phyloP scores from a whole-genome alignment of 2,797 vertebrate species.

The Eupleurogrammus muticus region DNA sequence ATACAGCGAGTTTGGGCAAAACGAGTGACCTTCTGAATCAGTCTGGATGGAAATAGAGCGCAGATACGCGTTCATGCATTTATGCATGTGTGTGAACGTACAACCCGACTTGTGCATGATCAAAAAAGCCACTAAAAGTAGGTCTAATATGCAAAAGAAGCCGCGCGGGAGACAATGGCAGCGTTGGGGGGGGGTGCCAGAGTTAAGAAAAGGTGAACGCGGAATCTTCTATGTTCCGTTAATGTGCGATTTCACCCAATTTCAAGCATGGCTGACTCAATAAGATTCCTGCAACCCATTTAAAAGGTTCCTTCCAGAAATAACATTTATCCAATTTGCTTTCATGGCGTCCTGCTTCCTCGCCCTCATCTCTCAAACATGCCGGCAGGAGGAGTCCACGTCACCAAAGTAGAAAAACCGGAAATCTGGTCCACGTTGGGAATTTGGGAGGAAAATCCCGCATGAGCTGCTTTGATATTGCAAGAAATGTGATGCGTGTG shows the following conservation, averaged over 20 bases:
- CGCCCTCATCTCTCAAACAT: conserved; percentile 63
- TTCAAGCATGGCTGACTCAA: conserved; percentile 83
- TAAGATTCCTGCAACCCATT: conserved; percentile 80
- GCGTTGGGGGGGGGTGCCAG: neutral
- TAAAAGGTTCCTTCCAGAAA: conserved; percentile 82
- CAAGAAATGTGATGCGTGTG: conserved; percentile 44
- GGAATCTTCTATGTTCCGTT: conserved; percentile 73
- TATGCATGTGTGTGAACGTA: conserved; percentile 13
- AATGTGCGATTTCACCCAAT: conserved; percentile 84
- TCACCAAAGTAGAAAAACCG: conserved; percentile 38
- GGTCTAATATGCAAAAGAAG: conserved; percentile 14
- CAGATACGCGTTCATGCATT: neutral
- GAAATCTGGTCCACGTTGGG: conserved; percentile 49
- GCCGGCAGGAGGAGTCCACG: conserved; percentile 54
- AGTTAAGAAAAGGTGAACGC: conserved; percentile 69
- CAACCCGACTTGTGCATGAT: conserved; percentile 18
- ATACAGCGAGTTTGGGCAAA: conserved; percentile 44
- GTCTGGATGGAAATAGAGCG: conserved; percentile 23
- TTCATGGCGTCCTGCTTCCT: conserved; percentile 73
- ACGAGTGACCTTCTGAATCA: conserved; percentile 57
- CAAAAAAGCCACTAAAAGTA: conserved; percentile 24
- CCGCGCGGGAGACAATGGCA: conserved; percentile 53
- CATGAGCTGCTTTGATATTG: conserved; percentile 45
- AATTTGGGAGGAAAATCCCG: conserved; percentile 53
- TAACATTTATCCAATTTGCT: conserved; percentile 86